Conservation (phyloP, 2,888 invertebrate species). For the Chrysolina oricalcia region DNA sequence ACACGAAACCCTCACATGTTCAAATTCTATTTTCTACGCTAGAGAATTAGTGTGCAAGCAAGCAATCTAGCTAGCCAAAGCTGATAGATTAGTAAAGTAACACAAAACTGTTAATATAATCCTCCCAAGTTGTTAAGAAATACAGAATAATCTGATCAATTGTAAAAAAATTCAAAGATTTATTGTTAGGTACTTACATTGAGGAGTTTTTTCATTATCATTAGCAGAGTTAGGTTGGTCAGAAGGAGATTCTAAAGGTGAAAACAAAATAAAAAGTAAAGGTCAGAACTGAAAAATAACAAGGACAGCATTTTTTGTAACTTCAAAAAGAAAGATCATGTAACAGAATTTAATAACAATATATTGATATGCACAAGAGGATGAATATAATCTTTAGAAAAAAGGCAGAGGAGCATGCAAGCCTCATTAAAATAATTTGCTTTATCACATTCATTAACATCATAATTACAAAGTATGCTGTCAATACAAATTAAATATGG, state of each 20-base stretch:
- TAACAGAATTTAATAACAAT: too few species aligned
- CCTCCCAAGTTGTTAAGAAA: neutral
- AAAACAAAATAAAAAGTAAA: conserved; percentile 61
- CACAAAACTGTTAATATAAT: conserved; percentile 17
- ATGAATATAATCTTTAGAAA: too few species aligned
- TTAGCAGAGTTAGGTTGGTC: conserved; percentile 69
- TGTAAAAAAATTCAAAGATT: conserved; percentile 19
- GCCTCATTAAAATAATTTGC: too few species aligned
- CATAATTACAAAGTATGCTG: conserved; percentile 11
- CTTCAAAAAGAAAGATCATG: neutral
- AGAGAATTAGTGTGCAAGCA: conserved; percentile 6
- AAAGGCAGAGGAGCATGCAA: too few species aligned
- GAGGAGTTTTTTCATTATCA: conserved; percentile 67
- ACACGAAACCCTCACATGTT: neutral
- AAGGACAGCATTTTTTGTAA: conserved; percentile 35
- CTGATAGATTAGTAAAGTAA: conserved; percentile 9
- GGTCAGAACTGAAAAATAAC: conserved; percentile 47
- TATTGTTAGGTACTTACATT: conserved; percentile 67
- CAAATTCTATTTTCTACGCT: neutral
- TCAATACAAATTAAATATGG: neutral
- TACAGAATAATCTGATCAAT: conserved; percentile 8
- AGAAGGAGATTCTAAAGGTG: conserved; percentile 69
- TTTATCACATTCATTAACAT: neutral
- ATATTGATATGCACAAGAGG: too few species aligned
- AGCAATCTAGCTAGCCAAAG: conserved; percentile 18